Conservation (phyloP, 2,113 vertebrate genomes). For the Xiphorhynchus elegans region DNA sequence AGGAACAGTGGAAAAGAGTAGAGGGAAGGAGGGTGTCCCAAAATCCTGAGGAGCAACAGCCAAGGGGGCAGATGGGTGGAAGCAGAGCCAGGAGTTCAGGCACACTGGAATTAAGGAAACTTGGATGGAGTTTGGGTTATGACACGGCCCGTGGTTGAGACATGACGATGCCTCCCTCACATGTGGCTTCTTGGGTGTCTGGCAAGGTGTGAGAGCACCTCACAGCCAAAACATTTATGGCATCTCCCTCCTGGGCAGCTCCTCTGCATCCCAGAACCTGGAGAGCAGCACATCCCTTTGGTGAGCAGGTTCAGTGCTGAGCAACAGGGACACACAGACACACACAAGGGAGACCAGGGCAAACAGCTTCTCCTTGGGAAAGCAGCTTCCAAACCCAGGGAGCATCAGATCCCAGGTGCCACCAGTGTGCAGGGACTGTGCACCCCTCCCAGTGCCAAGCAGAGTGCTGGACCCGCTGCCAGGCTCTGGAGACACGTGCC, state of each 20-base stretch:
- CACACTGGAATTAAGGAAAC: background rate
- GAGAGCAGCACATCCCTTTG: background rate
- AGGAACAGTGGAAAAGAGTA: background rate
- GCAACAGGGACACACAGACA: background rate
- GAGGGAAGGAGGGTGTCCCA: background rate
- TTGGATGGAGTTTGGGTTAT: background rate
- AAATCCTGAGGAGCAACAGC: background rate
- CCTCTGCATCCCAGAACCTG: background rate
- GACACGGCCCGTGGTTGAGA: background rate
- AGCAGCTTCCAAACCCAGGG: background rate
- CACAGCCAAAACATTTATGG: background rate
- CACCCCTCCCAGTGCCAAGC: background rate
- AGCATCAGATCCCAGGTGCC: background rate
- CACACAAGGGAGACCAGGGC: background rate
- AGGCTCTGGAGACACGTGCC: background rate
- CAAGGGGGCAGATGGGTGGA: background rate
- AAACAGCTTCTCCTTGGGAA: background rate
- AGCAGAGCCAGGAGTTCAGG: background rate
- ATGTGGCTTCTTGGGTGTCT: background rate
- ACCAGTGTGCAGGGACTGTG: accelerated
- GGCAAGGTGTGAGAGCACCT: background rate
- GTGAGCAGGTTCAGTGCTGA: background rate
- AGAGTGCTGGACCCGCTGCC: background rate
- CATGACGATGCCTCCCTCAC: background rate
- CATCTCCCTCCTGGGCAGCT: background rate